Evolutionary conservation across 2,113 vertebrate species (phyloP).

Genomic region (Cinclus cinclus): DNA sequence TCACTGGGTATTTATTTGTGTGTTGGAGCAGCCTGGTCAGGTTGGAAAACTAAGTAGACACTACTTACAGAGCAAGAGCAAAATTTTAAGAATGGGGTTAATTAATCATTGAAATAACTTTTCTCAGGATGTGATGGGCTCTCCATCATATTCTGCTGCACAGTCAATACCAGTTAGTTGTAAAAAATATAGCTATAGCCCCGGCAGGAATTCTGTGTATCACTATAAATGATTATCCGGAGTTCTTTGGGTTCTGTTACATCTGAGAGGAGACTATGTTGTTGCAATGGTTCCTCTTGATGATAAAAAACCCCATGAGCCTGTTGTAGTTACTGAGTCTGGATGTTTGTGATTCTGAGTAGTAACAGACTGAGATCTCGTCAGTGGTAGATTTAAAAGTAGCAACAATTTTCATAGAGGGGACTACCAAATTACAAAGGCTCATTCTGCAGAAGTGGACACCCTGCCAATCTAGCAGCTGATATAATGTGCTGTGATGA

Average conservation of each 20-base stretch:
- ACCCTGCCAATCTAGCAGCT: not conserved
- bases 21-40: not conserved
- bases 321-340: not conserved
- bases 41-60: not conserved
- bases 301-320: not conserved
- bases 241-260: not conserved
- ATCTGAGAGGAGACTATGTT: not conserved
- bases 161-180: not conserved
- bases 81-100: not conserved
- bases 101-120: not conserved
- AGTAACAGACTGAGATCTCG: not conserved
- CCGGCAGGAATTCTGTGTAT: not conserved
- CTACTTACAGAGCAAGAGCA: not conserved
- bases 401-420: not conserved
- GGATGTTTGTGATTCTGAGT: not conserved
- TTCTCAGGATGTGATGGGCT: not conserved
- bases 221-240: not conserved
- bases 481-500: not conserved
- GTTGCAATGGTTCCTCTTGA: not conserved
- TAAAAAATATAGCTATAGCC: not conserved
- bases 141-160: not conserved
- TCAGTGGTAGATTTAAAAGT: constrained; percentile 12
- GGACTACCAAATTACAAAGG: not conserved
- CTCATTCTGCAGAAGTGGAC: not conserved
- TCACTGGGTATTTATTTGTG: constrained; percentile 17